phyloP scores from a whole-genome alignment of 1,140 invertebrate species.

The Micrasema longulum region DNA sequence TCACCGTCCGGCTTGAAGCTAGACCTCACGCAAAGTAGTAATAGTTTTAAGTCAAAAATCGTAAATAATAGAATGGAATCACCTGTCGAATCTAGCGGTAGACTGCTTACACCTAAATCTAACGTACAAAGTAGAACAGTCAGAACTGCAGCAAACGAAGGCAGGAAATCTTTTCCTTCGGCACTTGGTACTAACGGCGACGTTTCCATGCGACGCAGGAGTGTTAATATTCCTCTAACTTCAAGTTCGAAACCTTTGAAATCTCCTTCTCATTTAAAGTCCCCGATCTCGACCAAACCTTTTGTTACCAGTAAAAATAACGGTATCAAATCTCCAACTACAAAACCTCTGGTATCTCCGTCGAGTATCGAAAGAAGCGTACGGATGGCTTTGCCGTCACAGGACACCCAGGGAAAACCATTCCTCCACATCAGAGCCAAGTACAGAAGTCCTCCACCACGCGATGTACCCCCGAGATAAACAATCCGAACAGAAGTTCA shows the following conservation, averaged over 20 bases:
- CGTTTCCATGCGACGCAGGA: conserved; percentile 37
- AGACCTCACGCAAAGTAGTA: conserved; percentile 58
- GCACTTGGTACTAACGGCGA: conserved; percentile 39
- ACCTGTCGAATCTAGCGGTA: conserved; percentile 49
- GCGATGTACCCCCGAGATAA: conserved; percentile 68
- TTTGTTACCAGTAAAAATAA: conserved; percentile 19
- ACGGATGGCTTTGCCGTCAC: conserved; percentile 59
- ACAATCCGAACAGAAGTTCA: conserved; percentile 2
- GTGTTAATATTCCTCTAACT: conserved; percentile 44
- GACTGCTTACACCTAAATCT: conserved; percentile 29
- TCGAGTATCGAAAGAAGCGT: conserved; percentile 66
- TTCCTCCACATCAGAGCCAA: conserved; percentile 81
- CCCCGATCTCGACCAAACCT: conserved; percentile 23
- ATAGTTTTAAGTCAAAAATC: conserved; percentile 46
- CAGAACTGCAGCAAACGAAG: conserved; percentile 58
- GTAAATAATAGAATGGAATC: conserved; percentile 53
- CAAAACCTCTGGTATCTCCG: conserved; percentile 57
- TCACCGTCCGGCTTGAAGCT: conserved; percentile 54
- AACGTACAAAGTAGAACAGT: conserved; percentile 51
- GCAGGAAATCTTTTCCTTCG: conserved; percentile 60
- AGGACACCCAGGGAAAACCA: conserved; percentile 65
- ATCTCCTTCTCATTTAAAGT: conserved; percentile 44
- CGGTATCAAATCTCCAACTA: conserved; percentile 27
- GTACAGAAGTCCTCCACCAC: conserved; percentile 75
- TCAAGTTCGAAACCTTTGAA: conserved; percentile 42